These are phyloP conservation scores for Phalacrocorax brasilianus DNA, from an alignment of 2,113 vertebrate genomes.

Conservation along the genomic window DNA sequence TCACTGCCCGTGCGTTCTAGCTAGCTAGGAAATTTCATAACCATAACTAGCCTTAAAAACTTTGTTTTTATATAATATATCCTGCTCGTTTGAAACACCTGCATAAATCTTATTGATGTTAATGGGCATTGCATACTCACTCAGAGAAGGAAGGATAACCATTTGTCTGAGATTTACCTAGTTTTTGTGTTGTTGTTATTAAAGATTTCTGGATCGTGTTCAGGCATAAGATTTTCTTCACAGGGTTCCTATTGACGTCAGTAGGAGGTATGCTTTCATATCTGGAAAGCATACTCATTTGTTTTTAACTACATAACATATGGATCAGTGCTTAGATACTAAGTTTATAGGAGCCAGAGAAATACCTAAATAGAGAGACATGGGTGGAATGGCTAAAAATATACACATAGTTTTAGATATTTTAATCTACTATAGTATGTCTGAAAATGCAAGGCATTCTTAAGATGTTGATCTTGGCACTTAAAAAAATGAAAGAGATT, in stretches of 20 bases:
- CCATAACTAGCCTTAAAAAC: not conserved
- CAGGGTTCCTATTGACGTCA: not conserved
- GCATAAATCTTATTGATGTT: not conserved
- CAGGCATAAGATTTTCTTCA: not conserved
- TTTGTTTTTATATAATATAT: not conserved
- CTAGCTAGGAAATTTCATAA: not conserved
- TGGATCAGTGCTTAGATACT: not conserved
- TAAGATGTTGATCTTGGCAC: not conserved
- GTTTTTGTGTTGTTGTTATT: not conserved
- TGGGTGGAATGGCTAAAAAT: not conserved
- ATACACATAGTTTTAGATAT: not conserved
- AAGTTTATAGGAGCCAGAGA: not conserved
- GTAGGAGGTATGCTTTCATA: not conserved
- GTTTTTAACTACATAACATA: not conserved
- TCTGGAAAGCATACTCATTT: not conserved
- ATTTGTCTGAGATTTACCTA: not conserved
- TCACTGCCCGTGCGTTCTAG: not conserved
- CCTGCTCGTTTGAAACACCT: not conserved
- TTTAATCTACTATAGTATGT: not conserved
- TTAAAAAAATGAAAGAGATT: not conserved
- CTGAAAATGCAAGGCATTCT: not conserved
- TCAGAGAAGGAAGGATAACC: not conserved
- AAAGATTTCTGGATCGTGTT: not conserved
- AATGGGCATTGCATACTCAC: not conserved
- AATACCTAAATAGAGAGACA: not conserved